These are phyloP conservation scores for Erebia epiphron DNA, from an alignment of 2,888 invertebrate genomes.

Conservation along the genomic window DNA sequence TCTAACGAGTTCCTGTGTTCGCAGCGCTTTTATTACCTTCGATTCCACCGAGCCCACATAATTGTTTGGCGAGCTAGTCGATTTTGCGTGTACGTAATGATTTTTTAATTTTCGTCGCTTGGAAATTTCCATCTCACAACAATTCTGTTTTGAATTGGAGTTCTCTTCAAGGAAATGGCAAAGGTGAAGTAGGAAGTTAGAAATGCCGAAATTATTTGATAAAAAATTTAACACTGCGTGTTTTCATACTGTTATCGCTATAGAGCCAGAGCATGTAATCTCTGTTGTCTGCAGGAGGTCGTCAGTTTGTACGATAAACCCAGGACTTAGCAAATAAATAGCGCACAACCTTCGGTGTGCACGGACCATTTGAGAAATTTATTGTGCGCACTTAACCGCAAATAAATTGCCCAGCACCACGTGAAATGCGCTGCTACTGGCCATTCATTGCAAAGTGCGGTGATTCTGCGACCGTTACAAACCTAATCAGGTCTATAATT, in stretches of 20 bases:
- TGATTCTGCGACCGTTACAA: constrained; percentile 47
- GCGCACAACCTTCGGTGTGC: constrained; percentile 74
- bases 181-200: not conserved
- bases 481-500: constrained; percentile 42
- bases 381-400: constrained; percentile 81
- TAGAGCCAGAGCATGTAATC: constrained; percentile 6
- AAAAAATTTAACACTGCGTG: no score
- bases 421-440: constrained; percentile 60
- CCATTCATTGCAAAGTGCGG: constrained; percentile 53
- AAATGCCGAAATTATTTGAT: no score
- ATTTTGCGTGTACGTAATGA: constrained; percentile 29
- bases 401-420: constrained; percentile 77
- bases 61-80: constrained; percentile 33
- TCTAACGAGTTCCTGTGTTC: constrained; percentile 58
- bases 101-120: constrained; percentile 23
- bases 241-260: constrained; percentile 5
- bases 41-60: constrained; percentile 31
- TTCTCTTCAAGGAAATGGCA: not conserved
- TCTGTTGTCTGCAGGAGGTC: constrained; percentile 37
- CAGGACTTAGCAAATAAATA: constrained; percentile 70
- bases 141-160: not conserved
- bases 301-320: constrained; percentile 44
- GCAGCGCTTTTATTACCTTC: constrained; percentile 37
- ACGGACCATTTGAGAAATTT: constrained; percentile 81
- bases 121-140: constrained; percentile 7